Percentiles rank a stretch among this genome's conserved stretches.
These are phyloP conservation scores for Lutjanus erythropterus DNA, from an alignment of 2,113 vertebrate species.

Conservation along the genomic window DNA sequence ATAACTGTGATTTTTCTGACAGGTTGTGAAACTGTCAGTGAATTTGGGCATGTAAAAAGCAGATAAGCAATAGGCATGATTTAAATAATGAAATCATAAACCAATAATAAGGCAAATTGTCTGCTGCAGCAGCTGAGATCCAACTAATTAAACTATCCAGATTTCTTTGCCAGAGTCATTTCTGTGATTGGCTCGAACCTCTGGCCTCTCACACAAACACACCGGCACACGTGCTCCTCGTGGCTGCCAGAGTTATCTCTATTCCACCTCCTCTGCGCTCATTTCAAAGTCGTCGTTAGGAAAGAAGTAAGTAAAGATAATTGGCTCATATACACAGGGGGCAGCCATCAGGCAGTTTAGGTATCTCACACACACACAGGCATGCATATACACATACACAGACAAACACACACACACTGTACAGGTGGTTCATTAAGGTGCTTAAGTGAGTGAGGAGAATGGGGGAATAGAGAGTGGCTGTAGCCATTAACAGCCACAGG, in stretches of 20 bases:
- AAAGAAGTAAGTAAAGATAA: conserved; percentile 68
- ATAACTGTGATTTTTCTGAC: not conserved
- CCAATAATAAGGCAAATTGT: not conserved
- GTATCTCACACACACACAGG: not conserved
- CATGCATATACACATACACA: conserved; percentile 14
- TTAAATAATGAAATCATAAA: not conserved
- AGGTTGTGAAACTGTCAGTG: not conserved
- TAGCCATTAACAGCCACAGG: conserved; percentile 67
- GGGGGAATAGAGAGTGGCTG: conserved; percentile 40
- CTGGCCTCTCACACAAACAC: conserved; percentile 32
- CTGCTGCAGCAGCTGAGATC: not conserved
- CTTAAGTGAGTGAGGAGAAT: conserved; percentile 58
- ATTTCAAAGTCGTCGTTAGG: conserved; percentile 52
- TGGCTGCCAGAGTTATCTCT: conserved; percentile 32
- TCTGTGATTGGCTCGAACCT: conserved; percentile 26
- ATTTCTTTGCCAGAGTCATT: conserved; percentile 39
- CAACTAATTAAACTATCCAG: conserved; percentile 31
- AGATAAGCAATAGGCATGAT: not conserved
- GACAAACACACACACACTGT: conserved; percentile 25
- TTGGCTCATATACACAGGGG: conserved; percentile 60
- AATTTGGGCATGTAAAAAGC: not conserved
- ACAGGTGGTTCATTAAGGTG: conserved; percentile 76
- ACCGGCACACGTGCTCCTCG: not conserved
- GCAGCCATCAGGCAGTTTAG: conserved; percentile 37
- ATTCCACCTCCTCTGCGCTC: conserved; percentile 29